phyloP scores from a whole-genome alignment of 2,797 vertebrate genomes.

The Dermochelys coriacea region DNA sequence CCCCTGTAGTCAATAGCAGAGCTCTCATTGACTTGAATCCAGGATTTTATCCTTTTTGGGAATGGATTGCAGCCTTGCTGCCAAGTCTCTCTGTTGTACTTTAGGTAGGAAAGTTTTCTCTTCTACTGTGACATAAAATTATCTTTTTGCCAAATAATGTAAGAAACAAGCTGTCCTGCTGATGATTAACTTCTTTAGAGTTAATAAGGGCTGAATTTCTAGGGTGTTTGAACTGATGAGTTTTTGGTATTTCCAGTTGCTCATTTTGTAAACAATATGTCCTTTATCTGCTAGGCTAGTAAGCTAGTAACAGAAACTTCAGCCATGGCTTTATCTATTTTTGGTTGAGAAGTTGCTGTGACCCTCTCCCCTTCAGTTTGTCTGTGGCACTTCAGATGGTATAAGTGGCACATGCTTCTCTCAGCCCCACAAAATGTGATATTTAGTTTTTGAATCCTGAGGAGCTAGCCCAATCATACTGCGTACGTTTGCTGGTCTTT shows the following conservation, averaged over 20 bases:
- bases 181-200: not conserved
- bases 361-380: not conserved
- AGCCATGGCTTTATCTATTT: not conserved
- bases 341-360: not conserved
- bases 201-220: not conserved
- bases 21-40: not conserved
- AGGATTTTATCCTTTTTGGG: not conserved
- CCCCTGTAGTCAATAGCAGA: not conserved
- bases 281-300: not conserved
- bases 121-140: not conserved
- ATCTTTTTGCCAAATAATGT: no score
- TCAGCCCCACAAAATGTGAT: not conserved
- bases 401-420: not conserved
- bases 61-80: not conserved
- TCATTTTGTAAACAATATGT: not conserved
- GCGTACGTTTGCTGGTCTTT: not conserved
- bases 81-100: not conserved
- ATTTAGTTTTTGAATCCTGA: not conserved
- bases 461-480: not conserved
- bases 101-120: not conserved
- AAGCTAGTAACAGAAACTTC: not conserved
- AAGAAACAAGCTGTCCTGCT: not conserved
- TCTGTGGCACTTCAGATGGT: not conserved
- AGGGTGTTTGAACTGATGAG: not conserved
- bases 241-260: not conserved